These are phyloP conservation scores for Phainopepla nitens DNA, from an alignment of 2,113 vertebrate species.

Conservation along the genomic window DNA sequence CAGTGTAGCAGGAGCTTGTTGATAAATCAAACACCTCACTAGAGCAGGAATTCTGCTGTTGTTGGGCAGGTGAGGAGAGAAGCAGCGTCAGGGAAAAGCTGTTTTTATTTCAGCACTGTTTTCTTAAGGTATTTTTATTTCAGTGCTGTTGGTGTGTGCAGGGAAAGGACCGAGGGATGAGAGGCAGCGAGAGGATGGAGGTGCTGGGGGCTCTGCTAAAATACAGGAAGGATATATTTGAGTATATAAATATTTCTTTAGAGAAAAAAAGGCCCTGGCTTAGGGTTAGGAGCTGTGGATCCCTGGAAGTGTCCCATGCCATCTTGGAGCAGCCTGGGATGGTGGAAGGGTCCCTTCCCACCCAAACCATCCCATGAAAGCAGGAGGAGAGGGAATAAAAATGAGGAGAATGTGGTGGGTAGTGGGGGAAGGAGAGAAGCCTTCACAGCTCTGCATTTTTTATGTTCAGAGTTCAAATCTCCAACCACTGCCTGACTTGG, in stretches of 20 bases:
- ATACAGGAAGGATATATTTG: rapidly evolving
- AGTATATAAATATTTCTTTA: neutral
- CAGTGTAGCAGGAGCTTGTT: neutral
- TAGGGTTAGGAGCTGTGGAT: neutral
- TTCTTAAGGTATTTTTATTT: too few species aligned
- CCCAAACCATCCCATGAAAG: neutral
- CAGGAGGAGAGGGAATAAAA: neutral
- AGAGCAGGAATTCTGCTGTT: neutral
- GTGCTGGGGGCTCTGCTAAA: neutral
- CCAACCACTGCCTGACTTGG: too few species aligned
- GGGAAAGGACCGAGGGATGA: neutral
- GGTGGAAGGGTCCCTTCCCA: neutral
- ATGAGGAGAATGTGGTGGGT: rapidly evolving
- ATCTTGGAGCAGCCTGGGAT: rapidly evolving
- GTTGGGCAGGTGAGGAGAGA: neutral
- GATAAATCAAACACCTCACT: neutral
- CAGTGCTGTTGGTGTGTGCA: neutral
- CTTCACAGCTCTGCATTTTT: too few species aligned
- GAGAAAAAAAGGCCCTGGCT: neutral
- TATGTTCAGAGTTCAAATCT: too few species aligned
- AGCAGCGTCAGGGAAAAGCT: neutral
- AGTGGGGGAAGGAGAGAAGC: neutral
- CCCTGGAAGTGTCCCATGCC: neutral
- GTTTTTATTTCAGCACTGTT: neutral
- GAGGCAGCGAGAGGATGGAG: neutral